Evolutionary conservation across 2,797 vertebrate genomes (phyloP).

Genomic region (Champsocephalus esox): DNA sequence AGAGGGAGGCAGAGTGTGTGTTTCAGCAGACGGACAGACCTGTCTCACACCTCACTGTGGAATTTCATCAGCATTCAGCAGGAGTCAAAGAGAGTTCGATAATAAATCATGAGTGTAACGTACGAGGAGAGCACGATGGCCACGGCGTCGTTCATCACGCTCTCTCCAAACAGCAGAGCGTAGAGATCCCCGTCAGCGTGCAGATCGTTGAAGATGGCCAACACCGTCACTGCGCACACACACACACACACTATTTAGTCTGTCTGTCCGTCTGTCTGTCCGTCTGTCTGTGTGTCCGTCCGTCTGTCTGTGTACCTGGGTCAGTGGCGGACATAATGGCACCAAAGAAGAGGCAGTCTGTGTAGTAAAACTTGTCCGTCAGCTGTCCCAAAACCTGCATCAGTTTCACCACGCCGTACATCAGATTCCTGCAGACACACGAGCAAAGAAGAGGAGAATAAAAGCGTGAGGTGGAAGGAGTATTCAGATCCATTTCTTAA

Average conservation of each 20-base stretch:
- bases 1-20: constrained; percentile 69
- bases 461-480: no score
- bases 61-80: constrained; percentile 55
- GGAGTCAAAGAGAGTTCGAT: constrained; percentile 10
- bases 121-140: constrained; percentile 97
- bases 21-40: neutral
- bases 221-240: constrained; percentile 89
- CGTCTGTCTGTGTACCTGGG: constrained; percentile 85
- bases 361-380: constrained; percentile 96
- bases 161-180: constrained; percentile 98
- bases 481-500: no score
- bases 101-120: constrained; percentile 70
- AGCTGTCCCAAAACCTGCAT: constrained; percentile 95
- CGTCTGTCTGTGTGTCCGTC: no score
- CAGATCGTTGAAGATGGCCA: constrained; percentile 98
- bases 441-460: no score
- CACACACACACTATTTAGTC: no score
- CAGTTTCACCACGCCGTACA: constrained; percentile 98
- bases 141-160: constrained; percentile 96
- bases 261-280: no score
- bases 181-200: constrained; percentile 97
- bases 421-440: constrained; percentile 88
- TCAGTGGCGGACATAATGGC: constrained; percentile 98
- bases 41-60: constrained; percentile 36
- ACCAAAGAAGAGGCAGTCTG: constrained; percentile 98